A percentile compares a stretch with the other conserved stretches of the same genome.
phyloP scores from a whole-genome alignment of 2,113 vertebrate genomes.

The Vanacampus margaritifer region DNA sequence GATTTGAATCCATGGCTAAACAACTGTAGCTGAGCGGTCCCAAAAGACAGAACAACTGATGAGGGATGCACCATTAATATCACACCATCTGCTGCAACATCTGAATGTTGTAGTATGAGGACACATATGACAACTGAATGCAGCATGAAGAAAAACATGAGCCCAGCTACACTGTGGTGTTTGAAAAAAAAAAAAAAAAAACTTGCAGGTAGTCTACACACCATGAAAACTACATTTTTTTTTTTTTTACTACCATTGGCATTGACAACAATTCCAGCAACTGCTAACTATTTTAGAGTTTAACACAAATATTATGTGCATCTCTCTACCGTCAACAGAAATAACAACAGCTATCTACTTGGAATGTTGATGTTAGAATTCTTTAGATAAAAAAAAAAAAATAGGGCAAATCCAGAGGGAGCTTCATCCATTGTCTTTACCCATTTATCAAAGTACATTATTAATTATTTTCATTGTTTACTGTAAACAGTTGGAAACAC shows the following conservation, averaged over 20 bases:
- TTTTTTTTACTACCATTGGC: not conserved
- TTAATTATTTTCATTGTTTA: not conserved
- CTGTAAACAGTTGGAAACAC: not conserved
- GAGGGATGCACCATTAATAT: constrained; percentile 55
- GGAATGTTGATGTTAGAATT: not conserved
- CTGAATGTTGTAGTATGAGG: constrained; percentile 39
- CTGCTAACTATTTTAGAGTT: not conserved
- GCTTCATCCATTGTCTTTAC: not conserved
- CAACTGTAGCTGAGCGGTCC: constrained; percentile 42
- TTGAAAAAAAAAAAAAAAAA: not conserved
- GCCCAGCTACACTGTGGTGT: not conserved
- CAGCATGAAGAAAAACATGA: not conserved
- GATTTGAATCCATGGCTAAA: constrained; percentile 36
- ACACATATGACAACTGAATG: constrained; percentile 1
- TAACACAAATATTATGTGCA: not conserved
- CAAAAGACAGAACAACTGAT: constrained; percentile 49
- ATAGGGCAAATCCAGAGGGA: constrained; percentile 1
- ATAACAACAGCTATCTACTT: not conserved
- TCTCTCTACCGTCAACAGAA: not conserved
- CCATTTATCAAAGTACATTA: not conserved
- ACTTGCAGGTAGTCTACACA: not conserved
- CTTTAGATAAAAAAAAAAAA: not conserved
- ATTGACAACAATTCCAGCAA: not conserved
- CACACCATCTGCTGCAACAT: constrained; percentile 56
- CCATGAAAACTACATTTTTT: not conserved